Conservation (phyloP, 2,113 vertebrate species). For the Etheostoma cragini region DNA sequence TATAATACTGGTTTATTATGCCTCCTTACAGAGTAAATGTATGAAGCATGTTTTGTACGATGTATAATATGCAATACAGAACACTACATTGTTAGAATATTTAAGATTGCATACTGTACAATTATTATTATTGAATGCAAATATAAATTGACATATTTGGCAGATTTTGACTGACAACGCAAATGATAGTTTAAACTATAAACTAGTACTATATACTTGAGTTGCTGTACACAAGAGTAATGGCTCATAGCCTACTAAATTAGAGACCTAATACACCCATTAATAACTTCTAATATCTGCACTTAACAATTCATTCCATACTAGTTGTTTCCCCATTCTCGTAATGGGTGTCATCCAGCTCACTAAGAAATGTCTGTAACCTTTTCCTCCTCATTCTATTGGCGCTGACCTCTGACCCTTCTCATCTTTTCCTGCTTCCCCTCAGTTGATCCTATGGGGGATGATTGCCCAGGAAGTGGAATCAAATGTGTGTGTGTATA, state of each 20-base stretch:
- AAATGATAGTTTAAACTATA: slow-evolving; percentile 22
- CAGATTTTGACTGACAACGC: slow-evolving; percentile 24
- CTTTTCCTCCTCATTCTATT: slow-evolving; percentile 63
- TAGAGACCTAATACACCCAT: slow-evolving; percentile 54
- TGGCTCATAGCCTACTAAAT: slow-evolving; percentile 35
- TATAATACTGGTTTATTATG: slow-evolving; percentile 18
- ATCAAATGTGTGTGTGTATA: slow-evolving; percentile 98
- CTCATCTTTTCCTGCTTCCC: slow-evolving; percentile 92
- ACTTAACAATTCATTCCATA: slow-evolving; percentile 42
- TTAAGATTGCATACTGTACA: neutral
- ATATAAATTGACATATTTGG: neutral
- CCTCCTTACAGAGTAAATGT: neutral
- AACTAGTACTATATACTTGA: slow-evolving; percentile 4
- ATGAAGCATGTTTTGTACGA: neutral
- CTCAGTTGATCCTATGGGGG: slow-evolving; percentile 95
- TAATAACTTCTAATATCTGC: slow-evolving; percentile 54
- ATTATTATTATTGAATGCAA: neutral
- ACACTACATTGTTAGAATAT: neutral
- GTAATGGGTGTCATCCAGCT: slow-evolving; percentile 50
- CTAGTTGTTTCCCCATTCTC: slow-evolving; percentile 46
- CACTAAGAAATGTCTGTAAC: slow-evolving; percentile 65
- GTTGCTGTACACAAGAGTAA: slow-evolving; percentile 36
- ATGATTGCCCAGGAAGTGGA: slow-evolving; percentile 97
- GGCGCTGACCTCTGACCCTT: slow-evolving; percentile 85
- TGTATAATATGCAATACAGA: neutral